Base-by-base conservation (phyloP, 2,797 vertebrate species). In the Poliocrania exsul region DNA sequence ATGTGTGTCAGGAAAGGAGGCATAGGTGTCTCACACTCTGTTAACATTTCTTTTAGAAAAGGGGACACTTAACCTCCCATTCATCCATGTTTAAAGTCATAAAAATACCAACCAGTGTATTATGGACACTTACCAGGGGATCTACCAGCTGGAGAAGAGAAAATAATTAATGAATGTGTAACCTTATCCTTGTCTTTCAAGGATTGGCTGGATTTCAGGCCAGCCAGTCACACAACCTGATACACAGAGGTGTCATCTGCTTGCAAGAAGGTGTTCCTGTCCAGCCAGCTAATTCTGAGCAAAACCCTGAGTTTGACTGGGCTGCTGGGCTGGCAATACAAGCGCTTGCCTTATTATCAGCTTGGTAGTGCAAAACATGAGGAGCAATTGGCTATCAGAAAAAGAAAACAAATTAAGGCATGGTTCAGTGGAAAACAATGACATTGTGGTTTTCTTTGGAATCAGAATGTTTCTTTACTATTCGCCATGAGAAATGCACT, bases 331-430 rank as follows among this genome's bases (percentile, higher is more conserved):
- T 88, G 73, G 20, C 53, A 38, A 18, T 88, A 50, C 40, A 66
- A 56, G 47, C 72, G 25, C 26, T 69, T 91, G 69, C 33, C 24
- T 90, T 66, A 19, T 85, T 85, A 46, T 82, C 60, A 47, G 69
- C 50, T 94, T 78, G 12, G 24, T 66, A 71, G 35, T 33, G 38
- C 69, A 89, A 96, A 93, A 91, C 7, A 6, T 31, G 54, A 91
- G 61, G 31, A 88, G 33, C 87, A 87, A 91, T 92, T 91, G 2
- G 24, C 69, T 90, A 57, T 86, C 72, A 67, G 71, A 46, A 83
- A 86, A 93, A 88, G 53, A 96, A 95, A 92, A 92, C 75, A 88
- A 83, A 94, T 94, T 74, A 85, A 90, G 91, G 57, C 38, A 57
- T 19, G 82, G 72, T 81, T 94, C 74, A 83, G 65, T 86, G 61